Conservation (phyloP, 2,888 invertebrate genomes). For the Melieria omissa region DNA sequence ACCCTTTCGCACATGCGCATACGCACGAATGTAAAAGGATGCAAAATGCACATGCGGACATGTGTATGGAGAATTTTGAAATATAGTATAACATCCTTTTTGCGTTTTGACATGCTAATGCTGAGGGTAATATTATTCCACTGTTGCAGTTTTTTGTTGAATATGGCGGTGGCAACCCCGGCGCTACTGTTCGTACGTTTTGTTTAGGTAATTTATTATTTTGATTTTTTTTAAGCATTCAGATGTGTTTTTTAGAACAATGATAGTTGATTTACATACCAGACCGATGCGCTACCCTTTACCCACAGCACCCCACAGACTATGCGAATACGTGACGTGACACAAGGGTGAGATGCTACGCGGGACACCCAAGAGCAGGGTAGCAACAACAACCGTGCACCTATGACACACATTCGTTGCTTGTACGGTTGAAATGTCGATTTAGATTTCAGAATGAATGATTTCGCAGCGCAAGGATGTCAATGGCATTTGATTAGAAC, state of each 20-base stretch:
- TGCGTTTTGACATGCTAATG: slow-evolving; percentile 53
- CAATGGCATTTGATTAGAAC: slow-evolving; percentile 31
- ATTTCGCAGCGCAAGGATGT: slow-evolving; percentile 21
- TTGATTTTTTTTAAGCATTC: slow-evolving; percentile 60
- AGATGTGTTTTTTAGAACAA: slow-evolving; percentile 63
- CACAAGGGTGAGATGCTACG: too few relatives aligned
- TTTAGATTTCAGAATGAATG: too few relatives aligned
- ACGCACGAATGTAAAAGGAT: slow-evolving; percentile 3
- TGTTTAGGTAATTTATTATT: slow-evolving; percentile 67
- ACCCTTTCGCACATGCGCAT: slow-evolving; percentile 44
- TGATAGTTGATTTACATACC: slow-evolving; percentile 68
- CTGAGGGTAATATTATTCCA: slow-evolving; percentile 56
- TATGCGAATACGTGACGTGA: slow-evolving; percentile 14
- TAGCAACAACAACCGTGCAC: slow-evolving; percentile 8
- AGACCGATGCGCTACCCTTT: slow-evolving; percentile 61
- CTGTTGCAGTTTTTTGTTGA: slow-evolving; percentile 33
- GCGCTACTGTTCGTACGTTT: slow-evolving; percentile 37
- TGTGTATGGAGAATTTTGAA: slow-evolving; percentile 35
- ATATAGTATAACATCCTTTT: slow-evolving; percentile 39
- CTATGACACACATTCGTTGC: neutral
- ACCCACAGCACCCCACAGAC: slow-evolving; percentile 41
- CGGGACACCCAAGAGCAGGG: too few relatives aligned
- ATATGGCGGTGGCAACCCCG: neutral
- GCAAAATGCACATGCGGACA: slow-evolving; percentile 6
- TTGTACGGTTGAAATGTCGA: slow-evolving; percentile 3